Conservation (phyloP, 1,140 invertebrate genomes). For the Saccostrea cuccullata region DNA sequence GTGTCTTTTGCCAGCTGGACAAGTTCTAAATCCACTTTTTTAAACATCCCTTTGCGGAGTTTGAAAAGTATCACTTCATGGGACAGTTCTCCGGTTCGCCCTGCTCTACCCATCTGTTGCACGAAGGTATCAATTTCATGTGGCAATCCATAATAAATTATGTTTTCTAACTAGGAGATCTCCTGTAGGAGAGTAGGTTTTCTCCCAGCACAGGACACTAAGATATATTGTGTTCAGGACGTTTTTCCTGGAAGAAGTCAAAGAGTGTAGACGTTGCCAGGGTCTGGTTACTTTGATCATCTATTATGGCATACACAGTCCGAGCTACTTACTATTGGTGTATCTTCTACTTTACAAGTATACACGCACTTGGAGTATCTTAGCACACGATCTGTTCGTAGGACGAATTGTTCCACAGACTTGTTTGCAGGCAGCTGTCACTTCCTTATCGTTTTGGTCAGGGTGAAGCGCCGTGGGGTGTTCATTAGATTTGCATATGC, state of each 20-base stretch:
- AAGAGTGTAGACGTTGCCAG: slow-evolving; percentile 47
- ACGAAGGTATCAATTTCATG: slow-evolving; percentile 51
- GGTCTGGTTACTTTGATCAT: slow-evolving; percentile 54
- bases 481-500: too few relatives aligned
- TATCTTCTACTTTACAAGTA: too few relatives aligned
- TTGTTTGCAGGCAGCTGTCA: too few relatives aligned
- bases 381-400: too few relatives aligned
- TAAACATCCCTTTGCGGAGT: not conserved
- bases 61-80: not conserved
- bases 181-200: not conserved
- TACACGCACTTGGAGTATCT: too few relatives aligned
- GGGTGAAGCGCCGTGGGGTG: too few relatives aligned
- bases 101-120: slow-evolving; percentile 49
- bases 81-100: slow-evolving; percentile 34
- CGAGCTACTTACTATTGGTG: not conserved
- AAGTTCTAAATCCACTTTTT: slow-evolving; percentile 2
- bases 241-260: slow-evolving; percentile 31
- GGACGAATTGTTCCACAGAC: too few relatives aligned
- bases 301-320: slow-evolving; percentile 47
- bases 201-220: slow-evolving; percentile 48
- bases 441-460: too few relatives aligned
- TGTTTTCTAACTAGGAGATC: not conserved
- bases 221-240: slow-evolving; percentile 18
- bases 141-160: slow-evolving; percentile 48
- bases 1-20: slow-evolving; percentile 1